Percentiles rank a stretch among this genome's conserved stretches.
Evolutionary conservation across 2,888 invertebrate species (phyloP).

Genomic region (Acanthopleura granulata): DNA sequence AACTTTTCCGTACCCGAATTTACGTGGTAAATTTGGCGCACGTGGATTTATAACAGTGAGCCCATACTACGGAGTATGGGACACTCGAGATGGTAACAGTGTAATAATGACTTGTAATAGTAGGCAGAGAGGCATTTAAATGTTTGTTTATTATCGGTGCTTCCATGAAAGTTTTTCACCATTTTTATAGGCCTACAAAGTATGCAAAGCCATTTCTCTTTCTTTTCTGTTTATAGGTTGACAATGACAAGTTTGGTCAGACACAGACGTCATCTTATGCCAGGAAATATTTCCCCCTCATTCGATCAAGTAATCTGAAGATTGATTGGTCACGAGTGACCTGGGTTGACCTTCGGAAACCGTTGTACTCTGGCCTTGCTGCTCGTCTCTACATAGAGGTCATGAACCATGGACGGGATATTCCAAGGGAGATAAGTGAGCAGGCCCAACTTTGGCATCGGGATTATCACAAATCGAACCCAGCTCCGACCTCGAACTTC

Average conservation of each 20-base stretch:
- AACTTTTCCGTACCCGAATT: no score
- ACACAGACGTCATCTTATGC: conserved; percentile 25
- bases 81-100: no score
- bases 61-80: no score
- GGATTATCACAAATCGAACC: neutral
- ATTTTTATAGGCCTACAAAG: no score
- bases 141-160: no score
- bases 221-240: neutral
- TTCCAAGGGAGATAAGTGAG: neutral
- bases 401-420: neutral
- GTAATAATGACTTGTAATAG: no score
- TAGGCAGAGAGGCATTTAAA: no score
- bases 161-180: no score
- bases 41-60: no score
- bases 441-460: neutral
- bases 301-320: conserved; percentile 29
- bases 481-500: neutral
- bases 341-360: conserved; percentile 50
- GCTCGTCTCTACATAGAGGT: conserved; percentile 38
- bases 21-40: no score
- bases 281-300: conserved; percentile 21
- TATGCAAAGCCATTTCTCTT: no score
- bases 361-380: conserved; percentile 53
- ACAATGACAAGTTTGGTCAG: conserved; percentile 6
- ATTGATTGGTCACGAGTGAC: conserved; percentile 49